phyloP scores from a whole-genome alignment of 2,797 vertebrate genomes.

The Phataginus tetradactyla region DNA sequence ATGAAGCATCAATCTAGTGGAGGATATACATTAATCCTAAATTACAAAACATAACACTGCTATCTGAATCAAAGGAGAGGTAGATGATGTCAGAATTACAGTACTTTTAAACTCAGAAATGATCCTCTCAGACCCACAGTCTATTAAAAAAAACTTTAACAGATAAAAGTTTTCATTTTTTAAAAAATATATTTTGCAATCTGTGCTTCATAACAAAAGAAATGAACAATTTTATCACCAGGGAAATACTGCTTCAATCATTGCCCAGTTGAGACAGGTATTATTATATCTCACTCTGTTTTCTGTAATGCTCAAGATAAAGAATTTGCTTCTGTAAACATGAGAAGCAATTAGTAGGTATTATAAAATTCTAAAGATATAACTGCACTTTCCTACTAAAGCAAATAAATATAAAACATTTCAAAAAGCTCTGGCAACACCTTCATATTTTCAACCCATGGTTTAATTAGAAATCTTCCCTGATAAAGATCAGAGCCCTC shows the following conservation, averaged over 20 bases:
- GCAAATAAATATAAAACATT: background rate
- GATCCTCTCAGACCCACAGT: background rate
- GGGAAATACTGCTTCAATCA: background rate
- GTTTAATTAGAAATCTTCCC: constrained; percentile 7
- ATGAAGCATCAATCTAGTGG: background rate
- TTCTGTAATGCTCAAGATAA: background rate
- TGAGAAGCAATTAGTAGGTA: background rate
- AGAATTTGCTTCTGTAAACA: background rate
- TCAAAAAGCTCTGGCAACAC: background rate
- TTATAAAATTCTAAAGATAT: constrained; percentile 2
- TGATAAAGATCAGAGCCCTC: background rate
- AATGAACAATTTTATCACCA: background rate
- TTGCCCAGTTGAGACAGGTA: background rate
- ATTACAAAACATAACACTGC: background rate
- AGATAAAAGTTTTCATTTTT: background rate
- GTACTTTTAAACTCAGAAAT: background rate
- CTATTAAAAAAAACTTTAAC: background rate
- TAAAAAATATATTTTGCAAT: background rate
- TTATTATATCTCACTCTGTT: background rate
- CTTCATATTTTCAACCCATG: background rate
- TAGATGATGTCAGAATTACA: background rate
- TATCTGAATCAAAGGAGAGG: background rate
- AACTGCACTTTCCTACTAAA: constrained; percentile 29
- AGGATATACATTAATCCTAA: background rate
- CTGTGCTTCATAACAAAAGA: background rate